These are phyloP conservation scores for Argyra leucocephala DNA, from an alignment of 2,888 invertebrate species.

Conservation along the genomic window DNA sequence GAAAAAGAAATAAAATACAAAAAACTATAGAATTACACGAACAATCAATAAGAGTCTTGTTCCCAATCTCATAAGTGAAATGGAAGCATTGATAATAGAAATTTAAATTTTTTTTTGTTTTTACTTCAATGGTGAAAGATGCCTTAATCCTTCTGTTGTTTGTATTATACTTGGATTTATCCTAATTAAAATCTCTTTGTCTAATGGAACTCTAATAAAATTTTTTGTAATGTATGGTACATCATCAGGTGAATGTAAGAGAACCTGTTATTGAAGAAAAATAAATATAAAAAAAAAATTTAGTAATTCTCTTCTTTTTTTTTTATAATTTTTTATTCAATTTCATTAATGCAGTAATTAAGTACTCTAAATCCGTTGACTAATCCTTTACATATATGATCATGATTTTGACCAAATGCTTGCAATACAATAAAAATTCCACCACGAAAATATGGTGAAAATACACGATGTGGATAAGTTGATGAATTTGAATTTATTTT, in stretches of 20 bases:
- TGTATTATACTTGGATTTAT: constrained; percentile 67
- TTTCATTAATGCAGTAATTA: too few relatives aligned
- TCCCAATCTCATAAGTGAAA: too few relatives aligned
- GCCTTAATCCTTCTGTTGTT: constrained; percentile 53
- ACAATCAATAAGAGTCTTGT: too few relatives aligned
- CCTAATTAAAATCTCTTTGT: constrained; percentile 58
- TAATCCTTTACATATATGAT: constrained; percentile 61
- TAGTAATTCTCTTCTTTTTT: too few relatives aligned
- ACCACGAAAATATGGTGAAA: constrained; percentile 49
- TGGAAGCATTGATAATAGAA: too few relatives aligned
- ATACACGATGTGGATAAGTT: constrained; percentile 54
- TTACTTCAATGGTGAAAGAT: constrained; percentile 47
- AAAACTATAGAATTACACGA: neutral
- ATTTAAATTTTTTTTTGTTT: too few relatives aligned
- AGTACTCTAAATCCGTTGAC: constrained; percentile 64
- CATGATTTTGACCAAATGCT: constrained; percentile 52
- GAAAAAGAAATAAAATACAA: constrained; percentile 9
- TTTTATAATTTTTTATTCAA: neutral
- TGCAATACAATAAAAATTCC: constrained; percentile 56
- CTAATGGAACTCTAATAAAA: constrained; percentile 57
- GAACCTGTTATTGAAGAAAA: constrained; percentile 45
- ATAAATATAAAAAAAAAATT: neutral
- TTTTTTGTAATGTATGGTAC: constrained; percentile 57
- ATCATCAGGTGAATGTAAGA: constrained; percentile 61
- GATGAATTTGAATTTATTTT: constrained; percentile 44